phyloP scores from a whole-genome alignment of 2,113 vertebrate genomes.

The Isichthys henryi region DNA sequence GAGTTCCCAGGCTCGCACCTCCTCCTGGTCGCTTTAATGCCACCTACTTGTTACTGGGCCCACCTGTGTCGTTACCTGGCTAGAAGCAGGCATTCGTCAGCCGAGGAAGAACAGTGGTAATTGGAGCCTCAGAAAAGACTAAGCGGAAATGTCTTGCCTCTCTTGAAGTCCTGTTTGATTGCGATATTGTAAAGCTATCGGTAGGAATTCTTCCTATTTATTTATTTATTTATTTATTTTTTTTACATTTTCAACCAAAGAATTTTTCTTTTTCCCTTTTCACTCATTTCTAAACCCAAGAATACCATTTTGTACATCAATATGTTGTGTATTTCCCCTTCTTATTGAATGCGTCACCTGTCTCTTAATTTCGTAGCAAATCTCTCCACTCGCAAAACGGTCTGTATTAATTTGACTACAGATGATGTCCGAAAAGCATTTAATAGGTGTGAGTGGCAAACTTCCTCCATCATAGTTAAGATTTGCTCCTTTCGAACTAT shows the following conservation, averaged over 20 bases:
- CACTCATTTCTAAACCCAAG: background rate
- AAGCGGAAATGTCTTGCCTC: slow-evolving; percentile 11
- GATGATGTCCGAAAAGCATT: background rate
- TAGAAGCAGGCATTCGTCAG: slow-evolving; percentile 48
- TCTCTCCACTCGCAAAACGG: background rate
- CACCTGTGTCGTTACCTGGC: slow-evolving; percentile 39
- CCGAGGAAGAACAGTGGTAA: slow-evolving; percentile 51
- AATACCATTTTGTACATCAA: background rate
- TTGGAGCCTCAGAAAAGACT: slow-evolving; percentile 51
- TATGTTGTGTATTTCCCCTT: background rate
- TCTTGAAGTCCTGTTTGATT: slow-evolving; percentile 6
- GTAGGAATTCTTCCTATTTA: slow-evolving; percentile 14
- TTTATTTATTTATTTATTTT: background rate
- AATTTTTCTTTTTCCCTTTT: slow-evolving; percentile 12
- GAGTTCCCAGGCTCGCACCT: slow-evolving; percentile 35
- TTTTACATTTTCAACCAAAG: background rate
- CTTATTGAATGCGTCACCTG: background rate
- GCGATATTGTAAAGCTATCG: slow-evolving; percentile 5
- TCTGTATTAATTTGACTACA: background rate
- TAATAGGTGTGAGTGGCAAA: background rate
- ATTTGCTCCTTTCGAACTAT: background rate
- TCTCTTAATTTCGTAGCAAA: background rate
- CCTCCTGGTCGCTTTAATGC: slow-evolving; percentile 34
- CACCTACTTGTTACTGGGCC: slow-evolving; percentile 56
- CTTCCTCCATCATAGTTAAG: background rate